Percentiles rank a stretch among this genome's conserved stretches.
phyloP scores from a whole-genome alignment of 2,797 vertebrate genomes.

The Artibeus lituratus region DNA sequence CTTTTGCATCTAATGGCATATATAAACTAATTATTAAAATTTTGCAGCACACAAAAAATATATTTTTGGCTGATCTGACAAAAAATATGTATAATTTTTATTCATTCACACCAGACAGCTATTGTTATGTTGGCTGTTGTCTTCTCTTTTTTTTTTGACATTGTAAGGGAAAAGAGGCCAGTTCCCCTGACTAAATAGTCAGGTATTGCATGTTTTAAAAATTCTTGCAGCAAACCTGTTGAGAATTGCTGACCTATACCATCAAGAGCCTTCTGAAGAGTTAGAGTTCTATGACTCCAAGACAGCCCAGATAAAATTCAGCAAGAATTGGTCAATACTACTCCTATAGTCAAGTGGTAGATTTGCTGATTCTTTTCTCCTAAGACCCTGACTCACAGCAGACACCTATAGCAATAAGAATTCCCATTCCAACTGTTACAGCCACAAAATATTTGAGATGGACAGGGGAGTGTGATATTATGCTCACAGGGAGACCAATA shows the following conservation, averaged over 20 bases:
- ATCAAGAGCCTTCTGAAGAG: conserved; percentile 1
- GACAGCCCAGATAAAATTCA: neutral
- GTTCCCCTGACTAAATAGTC: neutral
- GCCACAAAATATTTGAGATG: neutral
- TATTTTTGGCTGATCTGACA: neutral
- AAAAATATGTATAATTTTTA: neutral
- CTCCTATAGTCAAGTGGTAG: neutral
- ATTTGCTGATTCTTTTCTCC: neutral
- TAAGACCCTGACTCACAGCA: neutral
- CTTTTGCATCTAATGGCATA: neutral
- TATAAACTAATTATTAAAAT: neutral
- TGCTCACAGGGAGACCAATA: neutral
- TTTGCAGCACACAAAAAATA: neutral
- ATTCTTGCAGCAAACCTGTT: neutral
- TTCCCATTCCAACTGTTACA: neutral
- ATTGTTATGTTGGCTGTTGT: neutral
- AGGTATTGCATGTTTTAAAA: neutral
- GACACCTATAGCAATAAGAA: neutral
- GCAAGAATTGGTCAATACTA: conserved; percentile 25
- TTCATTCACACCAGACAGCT: neutral
- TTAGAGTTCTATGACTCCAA: neutral
- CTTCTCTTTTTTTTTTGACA: neutral
- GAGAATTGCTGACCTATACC: neutral
- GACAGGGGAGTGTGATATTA: neutral
- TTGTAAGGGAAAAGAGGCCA: neutral